Evolutionary conservation across 2,113 vertebrate species (phyloP).

Genomic region (Microtus oregoni): DNA sequence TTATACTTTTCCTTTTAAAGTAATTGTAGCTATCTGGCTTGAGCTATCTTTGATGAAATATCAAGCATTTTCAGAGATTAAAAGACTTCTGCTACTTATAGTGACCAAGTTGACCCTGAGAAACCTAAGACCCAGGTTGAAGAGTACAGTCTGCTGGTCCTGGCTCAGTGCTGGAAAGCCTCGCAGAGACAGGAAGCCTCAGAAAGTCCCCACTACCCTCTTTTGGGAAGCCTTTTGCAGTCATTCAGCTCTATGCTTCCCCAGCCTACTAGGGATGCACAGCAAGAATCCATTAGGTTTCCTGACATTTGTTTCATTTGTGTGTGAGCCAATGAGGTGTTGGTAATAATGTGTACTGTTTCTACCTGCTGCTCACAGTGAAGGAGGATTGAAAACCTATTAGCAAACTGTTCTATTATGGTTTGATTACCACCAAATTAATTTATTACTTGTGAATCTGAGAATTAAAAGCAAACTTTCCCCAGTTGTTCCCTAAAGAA

Average conservation of each 20-base stretch:
- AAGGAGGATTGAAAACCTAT: constrained; percentile 4
- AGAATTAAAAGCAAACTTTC: constrained; percentile 37
- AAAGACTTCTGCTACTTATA: not conserved
- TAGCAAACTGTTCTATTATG: constrained; percentile 19
- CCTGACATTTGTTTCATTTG: constrained; percentile 25
- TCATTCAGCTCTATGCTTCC: not conserved
- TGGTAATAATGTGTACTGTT: not conserved
- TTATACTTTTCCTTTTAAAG: not conserved
- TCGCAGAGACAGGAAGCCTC: not conserved
- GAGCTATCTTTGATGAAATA: not conserved
- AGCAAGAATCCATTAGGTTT: constrained; percentile 31
- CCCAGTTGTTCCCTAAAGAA: constrained; percentile 23
- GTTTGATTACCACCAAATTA: constrained; percentile 40
- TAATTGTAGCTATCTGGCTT: constrained; percentile 32
- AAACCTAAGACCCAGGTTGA: not conserved
- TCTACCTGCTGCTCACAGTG: not conserved
- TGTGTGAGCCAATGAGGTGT: not conserved
- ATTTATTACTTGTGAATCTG: constrained; percentile 39
- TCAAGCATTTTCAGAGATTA: constrained; percentile 25
- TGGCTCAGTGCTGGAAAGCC: not conserved
- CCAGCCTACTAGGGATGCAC: not conserved
- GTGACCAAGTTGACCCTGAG: not conserved
- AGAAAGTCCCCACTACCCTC: not conserved
- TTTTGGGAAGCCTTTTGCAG: not conserved
- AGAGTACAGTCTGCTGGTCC: constrained; percentile 63